Evolutionary conservation across 2,797 vertebrate genomes (phyloP).

Genomic region (Hafferia zeledoni): DNA sequence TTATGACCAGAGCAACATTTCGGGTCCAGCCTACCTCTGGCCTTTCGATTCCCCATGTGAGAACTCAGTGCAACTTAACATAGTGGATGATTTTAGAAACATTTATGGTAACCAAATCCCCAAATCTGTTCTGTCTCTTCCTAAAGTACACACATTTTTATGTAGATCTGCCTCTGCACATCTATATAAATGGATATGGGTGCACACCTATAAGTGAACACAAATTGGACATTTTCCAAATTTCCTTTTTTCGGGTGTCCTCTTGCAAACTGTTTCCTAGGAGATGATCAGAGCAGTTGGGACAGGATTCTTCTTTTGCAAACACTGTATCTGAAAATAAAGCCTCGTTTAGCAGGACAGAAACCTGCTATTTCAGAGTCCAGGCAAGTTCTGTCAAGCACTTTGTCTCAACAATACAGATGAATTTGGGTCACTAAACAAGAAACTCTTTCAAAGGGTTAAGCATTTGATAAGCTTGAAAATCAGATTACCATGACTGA

Average conservation of each 20-base stretch:
- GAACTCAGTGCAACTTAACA: conserved; percentile 9
- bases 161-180: not conserved
- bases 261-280: not conserved
- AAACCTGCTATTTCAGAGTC: not conserved
- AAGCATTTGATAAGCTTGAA: not conserved
- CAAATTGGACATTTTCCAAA: not conserved
- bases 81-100: not conserved
- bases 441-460: conserved; percentile 7
- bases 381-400: not conserved
- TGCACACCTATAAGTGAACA: not conserved
- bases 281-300: not conserved
- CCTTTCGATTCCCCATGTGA: not conserved
- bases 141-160: not conserved
- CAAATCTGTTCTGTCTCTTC: not conserved
- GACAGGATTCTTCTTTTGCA: not conserved
- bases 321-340: not conserved
- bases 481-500: conserved; percentile 39
- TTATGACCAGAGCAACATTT: conserved; percentile 75
- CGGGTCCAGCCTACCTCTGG: conserved; percentile 47
- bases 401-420: not conserved
- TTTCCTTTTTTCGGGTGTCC: not conserved
- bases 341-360: not conserved
- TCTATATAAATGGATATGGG: not conserved
- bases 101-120: not conserved
- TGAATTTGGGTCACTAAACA: conserved; percentile 8